A percentile compares a stretch with the other conserved stretches of the same genome.
Conservation (phyloP, 2,888 invertebrate species). For the Dynastes grantii region DNA sequence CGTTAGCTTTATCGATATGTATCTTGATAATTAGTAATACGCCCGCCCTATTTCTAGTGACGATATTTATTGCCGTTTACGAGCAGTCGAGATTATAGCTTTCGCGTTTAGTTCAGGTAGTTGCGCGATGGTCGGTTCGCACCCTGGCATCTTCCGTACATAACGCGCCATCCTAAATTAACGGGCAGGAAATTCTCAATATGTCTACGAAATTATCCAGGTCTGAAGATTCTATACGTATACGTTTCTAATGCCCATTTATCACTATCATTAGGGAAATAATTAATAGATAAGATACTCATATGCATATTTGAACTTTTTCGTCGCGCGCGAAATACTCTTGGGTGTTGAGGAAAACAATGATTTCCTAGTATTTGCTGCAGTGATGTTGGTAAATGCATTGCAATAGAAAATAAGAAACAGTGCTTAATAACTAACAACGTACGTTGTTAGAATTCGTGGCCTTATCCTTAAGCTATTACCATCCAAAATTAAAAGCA, state of each 20-base stretch:
- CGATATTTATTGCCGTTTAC: slow-evolving; percentile 43
- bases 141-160: slow-evolving; percentile 12
- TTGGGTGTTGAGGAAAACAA: too few species aligned
- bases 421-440: too few species aligned
- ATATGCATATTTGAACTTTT: not conserved
- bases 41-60: slow-evolving; percentile 45
- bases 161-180: slow-evolving; percentile 30
- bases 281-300: not conserved
- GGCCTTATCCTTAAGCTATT: too few species aligned
- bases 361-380: too few species aligned
- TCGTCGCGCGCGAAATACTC: too few species aligned
- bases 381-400: too few species aligned
- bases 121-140: slow-evolving; percentile 12
- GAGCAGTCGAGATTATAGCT: slow-evolving; percentile 33
- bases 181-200: slow-evolving; percentile 36
- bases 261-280: not conserved
- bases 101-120: slow-evolving; percentile 20
- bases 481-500: too few species aligned
- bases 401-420: too few species aligned
- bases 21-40: slow-evolving; percentile 57
- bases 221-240: slow-evolving; percentile 24
- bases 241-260: slow-evolving; percentile 18
- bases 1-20: slow-evolving; percentile 58
- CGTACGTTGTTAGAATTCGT: too few species aligned
- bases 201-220: slow-evolving; percentile 33